Evolutionary conservation across 2,888 invertebrate species (phyloP).

Genomic region (Vesta saturnalis): DNA sequence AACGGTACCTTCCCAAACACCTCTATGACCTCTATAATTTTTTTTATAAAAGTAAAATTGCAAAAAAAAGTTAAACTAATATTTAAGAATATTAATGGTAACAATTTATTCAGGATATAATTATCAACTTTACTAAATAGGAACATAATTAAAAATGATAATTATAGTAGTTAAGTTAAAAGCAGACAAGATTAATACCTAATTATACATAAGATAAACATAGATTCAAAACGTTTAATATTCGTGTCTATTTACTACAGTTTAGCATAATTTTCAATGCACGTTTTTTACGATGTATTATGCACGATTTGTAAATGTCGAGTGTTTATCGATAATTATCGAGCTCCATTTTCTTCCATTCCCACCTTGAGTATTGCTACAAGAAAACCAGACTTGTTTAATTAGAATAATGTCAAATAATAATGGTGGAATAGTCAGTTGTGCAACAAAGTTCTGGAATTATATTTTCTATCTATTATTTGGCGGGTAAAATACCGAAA

Average conservation of each 20-base stretch:
- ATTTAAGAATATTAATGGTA: neutral
- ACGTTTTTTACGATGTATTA: conserved; percentile 2
- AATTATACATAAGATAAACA: neutral
- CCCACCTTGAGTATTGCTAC: too few species aligned
- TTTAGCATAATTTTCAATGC: conserved; percentile 11
- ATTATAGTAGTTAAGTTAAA: conserved; percentile 1
- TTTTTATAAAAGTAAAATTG: too few species aligned
- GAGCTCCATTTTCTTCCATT: neutral
- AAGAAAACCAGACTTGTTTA: too few species aligned
- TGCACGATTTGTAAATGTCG: conserved; percentile 7
- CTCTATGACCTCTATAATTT: too few species aligned
- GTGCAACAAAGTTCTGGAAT: too few species aligned
- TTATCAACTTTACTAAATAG: neutral
- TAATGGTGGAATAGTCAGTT: too few species aligned
- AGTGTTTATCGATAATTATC: neutral
- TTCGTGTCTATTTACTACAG: conserved; percentile 4
- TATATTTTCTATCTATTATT: too few species aligned
- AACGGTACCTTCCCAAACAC: too few species aligned
- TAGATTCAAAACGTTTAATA: conserved; percentile 25
- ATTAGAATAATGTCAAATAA: too few species aligned
- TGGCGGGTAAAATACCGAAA: too few species aligned
- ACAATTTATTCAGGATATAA: neutral
- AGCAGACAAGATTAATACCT: neutral
- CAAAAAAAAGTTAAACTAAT: neutral
- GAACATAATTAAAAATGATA: conserved; percentile 1